Evolutionary conservation across 64 coral and sea anemone species (phyloP), one percentile per base, ranked within the genome.

Genomic region (Catalaphyllia jardinei): DNA sequence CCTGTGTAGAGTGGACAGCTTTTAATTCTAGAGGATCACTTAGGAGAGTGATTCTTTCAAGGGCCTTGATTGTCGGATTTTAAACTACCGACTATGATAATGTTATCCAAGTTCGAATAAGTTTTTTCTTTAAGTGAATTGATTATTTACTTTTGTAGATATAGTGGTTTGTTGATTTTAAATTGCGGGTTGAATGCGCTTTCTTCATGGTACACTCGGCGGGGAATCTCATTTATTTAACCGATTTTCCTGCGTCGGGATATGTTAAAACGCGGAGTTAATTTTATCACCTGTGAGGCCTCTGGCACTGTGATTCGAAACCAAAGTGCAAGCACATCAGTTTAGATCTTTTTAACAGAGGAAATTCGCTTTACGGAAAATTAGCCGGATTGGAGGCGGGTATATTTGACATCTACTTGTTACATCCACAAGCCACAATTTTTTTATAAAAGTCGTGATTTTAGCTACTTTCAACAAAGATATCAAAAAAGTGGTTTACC

Each of bases 401-500:
- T 51, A 76, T 89, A 89, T 62, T 69, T 69, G 73, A 78, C 87
- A 52, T 89, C 27, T 60, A 78, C 17, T 64, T 60, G 73, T 59
- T 76, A 29, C 62, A 67, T 86, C 38, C 29, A 31, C 62, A 50
- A 86, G 60, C 38, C 31, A 65, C 75, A 76, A 62, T 75, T 22
- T 87, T n/a, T 71, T 67, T 79, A 39, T 86, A 77, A 87, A 84
- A 77, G 72, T 77, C 75, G 82, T 92, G 90, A 92, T 92, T 92
- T 92, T 28, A 84, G 89, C 71, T 49, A 75, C 79, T 73, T 91
- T 91, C 89, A 91, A 62, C 19, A 76, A 72, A 59, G 79, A 60
- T 62, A 64, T 77, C 24, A 86, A 27, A 42, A 52, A 78, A 46
- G 18, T 13, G 22, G 51, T 77, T 73, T 96, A 96, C 95, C 95